Conservation (phyloP, 2,888 invertebrate species). For the Shargacucullia verbasci region DNA sequence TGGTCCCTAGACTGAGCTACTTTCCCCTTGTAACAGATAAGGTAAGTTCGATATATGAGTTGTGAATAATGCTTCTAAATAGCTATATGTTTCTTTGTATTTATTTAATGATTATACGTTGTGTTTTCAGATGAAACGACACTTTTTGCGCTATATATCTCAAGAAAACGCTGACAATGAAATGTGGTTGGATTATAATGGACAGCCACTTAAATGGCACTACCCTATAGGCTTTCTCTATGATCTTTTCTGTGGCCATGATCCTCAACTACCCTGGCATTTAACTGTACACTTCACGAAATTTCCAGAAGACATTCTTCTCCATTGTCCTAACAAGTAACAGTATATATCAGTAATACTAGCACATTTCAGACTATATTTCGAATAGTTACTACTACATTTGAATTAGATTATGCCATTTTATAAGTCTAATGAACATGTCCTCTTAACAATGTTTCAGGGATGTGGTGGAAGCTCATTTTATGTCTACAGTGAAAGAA, state of each 20-base stretch:
- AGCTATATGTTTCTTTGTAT: too few species aligned
- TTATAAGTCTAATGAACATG: too few species aligned
- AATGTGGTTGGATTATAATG: constrained; percentile 98
- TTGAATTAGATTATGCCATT: too few species aligned
- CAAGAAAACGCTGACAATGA: constrained; percentile 95
- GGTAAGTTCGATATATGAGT: constrained; percentile 81
- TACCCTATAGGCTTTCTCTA: constrained; percentile 97
- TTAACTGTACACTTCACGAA: constrained; percentile 98
- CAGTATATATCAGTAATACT: too few species aligned
- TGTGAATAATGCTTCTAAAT: too few species aligned
- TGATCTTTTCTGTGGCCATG: constrained; percentile 92
- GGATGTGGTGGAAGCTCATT: constrained; percentile 97
- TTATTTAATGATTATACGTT: background rate
- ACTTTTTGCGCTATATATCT: constrained; percentile 95
- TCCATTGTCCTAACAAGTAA: constrained; percentile 95
- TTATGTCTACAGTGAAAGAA: constrained; percentile 98
- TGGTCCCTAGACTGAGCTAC: constrained; percentile 97
- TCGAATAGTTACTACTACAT: too few species aligned
- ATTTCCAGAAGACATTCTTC: constrained; percentile 96
- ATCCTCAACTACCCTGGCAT: constrained; percentile 96
- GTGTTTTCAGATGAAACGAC: constrained; percentile 93
- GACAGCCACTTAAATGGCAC: constrained; percentile 97
- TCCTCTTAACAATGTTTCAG: constrained; percentile 79
- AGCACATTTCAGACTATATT: too few species aligned
- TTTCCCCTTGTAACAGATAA: constrained; percentile 98